phyloP scores from a whole-genome alignment of 2,888 invertebrate species.

The Globia sparganii region DNA sequence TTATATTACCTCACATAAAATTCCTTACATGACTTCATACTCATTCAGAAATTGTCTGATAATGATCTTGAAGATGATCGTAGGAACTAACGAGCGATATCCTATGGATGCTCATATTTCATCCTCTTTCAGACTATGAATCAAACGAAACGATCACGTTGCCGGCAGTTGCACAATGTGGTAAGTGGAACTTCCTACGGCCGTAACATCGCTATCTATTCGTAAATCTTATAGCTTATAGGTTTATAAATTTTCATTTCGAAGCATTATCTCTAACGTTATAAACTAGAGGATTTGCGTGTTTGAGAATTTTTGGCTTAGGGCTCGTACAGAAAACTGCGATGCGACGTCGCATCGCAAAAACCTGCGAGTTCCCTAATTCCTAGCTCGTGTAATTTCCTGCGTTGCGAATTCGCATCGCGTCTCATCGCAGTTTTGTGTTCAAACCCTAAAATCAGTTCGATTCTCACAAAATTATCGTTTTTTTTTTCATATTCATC shows the following conservation, averaged over 20 bases:
- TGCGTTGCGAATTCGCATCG: no score
- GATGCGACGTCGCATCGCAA: no score
- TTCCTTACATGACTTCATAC: neutral
- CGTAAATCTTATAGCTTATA: slow-evolving; percentile 19
- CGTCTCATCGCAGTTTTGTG: no score
- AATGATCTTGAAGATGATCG: neutral
- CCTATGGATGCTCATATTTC: slow-evolving; percentile 8
- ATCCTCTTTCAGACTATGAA: slow-evolving; percentile 21
- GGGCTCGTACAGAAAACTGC: no score
- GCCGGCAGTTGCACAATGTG: slow-evolving; percentile 38
- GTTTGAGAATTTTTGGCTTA: neutral
- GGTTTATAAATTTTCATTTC: slow-evolving; percentile 13
- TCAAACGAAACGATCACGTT: slow-evolving; percentile 7
- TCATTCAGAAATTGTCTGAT: neutral
- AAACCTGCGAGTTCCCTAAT: no score
- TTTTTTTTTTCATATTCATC: no score
- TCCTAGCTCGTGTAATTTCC: no score
- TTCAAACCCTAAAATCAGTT: no score
- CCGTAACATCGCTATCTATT: slow-evolving; percentile 29
- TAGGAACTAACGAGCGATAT: slow-evolving; percentile 19
- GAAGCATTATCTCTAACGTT: neutral
- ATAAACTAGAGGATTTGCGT: neutral
- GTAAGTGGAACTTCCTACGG: slow-evolving; percentile 44
- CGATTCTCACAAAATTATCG: no score
- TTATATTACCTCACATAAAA: neutral